A percentile compares a stretch with the other conserved stretches of the same genome.
These are phyloP conservation scores for Ctenopoma multispine DNA, from an alignment of 2,797 vertebrate species.

Conservation along the genomic window DNA sequence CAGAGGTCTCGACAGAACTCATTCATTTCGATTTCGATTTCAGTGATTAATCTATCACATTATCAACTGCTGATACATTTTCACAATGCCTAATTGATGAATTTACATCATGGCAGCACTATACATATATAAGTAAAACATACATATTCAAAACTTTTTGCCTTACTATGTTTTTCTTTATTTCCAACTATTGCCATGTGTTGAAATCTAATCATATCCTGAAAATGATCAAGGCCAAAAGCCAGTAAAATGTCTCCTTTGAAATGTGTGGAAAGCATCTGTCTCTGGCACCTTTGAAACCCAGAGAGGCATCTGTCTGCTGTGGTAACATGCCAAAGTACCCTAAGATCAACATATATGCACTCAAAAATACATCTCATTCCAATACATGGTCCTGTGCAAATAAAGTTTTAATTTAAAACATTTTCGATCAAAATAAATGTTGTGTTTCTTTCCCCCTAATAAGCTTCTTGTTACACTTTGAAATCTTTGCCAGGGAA, in stretches of 20 bases:
- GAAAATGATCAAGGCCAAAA: constrained; percentile 77
- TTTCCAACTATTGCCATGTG: constrained; percentile 60
- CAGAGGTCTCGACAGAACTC: background rate
- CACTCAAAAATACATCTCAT: background rate
- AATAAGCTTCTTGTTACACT: constrained; percentile 56
- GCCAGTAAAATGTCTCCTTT: constrained; percentile 75
- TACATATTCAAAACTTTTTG: background rate
- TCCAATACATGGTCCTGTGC: background rate
- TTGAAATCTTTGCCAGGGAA: constrained; percentile 73
- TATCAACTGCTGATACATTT: too few species aligned
- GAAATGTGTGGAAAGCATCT: constrained; percentile 81
- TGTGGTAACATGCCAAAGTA: constrained; percentile 26
- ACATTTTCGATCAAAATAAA: constrained; percentile 11
- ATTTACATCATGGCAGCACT: too few species aligned
- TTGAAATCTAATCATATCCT: constrained; percentile 72
- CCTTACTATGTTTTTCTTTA: constrained; percentile 30
- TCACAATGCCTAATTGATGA: too few species aligned
- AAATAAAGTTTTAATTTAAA: constrained; percentile 13
- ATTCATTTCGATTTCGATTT: too few species aligned
- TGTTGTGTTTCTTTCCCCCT: background rate
- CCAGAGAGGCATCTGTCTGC: constrained; percentile 68
- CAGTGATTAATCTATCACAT: too few species aligned
- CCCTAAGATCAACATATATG: constrained; percentile 14
- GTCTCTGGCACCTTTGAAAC: constrained; percentile 70
- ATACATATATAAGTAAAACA: too few species aligned